A percentile compares a stretch with the other conserved stretches of the same genome.
These are phyloP conservation scores for Pterostichus madidus DNA, from an alignment of 2,888 invertebrate species.

Conservation along the genomic window DNA sequence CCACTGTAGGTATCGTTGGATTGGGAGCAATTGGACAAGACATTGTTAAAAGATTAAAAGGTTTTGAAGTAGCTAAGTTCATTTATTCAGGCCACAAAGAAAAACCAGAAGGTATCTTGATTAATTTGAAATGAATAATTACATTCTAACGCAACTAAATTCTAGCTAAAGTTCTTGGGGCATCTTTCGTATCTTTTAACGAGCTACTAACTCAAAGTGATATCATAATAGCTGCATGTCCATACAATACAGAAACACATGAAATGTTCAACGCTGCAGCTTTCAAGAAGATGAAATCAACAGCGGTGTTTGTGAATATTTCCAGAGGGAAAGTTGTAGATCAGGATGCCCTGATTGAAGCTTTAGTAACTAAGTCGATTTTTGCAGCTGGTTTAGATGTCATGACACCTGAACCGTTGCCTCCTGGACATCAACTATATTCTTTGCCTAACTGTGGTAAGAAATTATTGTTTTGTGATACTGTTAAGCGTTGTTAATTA, in stretches of 20 bases:
- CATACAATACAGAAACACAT: conserved; percentile 84
- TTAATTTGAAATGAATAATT: conserved; percentile 1
- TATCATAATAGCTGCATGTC: conserved; percentile 85
- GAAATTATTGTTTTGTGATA: conserved; percentile 71
- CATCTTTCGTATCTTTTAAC: conserved; percentile 83
- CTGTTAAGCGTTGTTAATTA: background rate
- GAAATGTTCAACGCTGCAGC: conserved; percentile 84
- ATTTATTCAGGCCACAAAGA: conserved; percentile 87
- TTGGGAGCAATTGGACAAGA: conserved; percentile 89
- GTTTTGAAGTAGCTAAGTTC: conserved; percentile 86
- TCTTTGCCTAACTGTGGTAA: conserved; percentile 90
- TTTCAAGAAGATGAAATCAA: conserved; percentile 88
- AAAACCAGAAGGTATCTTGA: conserved; percentile 80
- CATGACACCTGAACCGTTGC: conserved; percentile 93
- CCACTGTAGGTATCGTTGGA: conserved; percentile 92
- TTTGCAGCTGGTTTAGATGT: conserved; percentile 96
- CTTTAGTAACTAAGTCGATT: conserved; percentile 86
- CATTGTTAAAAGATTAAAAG: conserved; percentile 84
- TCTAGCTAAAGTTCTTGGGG: conserved; percentile 79
- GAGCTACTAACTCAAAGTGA: conserved; percentile 85
- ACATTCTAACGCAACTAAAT: conserved; percentile 10
- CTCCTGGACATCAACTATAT: conserved; percentile 87
- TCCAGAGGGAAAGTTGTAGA: conserved; percentile 88
- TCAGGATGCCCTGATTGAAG: conserved; percentile 89
- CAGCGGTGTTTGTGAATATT: conserved; percentile 87